Percentiles rank a stretch among this genome's conserved stretches.
Evolutionary conservation across 2,113 vertebrate species (phyloP).

Genomic region (Urocolius indicus): DNA sequence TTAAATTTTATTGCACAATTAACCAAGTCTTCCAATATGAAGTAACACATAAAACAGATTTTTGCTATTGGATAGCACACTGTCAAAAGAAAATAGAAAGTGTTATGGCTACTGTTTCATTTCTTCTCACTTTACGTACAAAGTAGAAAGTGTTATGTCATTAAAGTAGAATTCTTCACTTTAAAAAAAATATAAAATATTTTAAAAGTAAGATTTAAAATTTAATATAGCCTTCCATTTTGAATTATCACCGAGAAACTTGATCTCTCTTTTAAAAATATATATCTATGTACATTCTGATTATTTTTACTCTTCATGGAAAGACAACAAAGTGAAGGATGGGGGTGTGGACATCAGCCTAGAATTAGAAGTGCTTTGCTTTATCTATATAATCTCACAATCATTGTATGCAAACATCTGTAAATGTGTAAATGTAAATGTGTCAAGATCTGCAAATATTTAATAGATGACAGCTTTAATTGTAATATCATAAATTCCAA

Average conservation of each 20-base stretch:
- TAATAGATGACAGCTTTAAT: slow-evolving; percentile 49
- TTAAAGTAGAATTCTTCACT: not conserved
- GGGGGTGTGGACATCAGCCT: not conserved
- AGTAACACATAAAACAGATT: not conserved
- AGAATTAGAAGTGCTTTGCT: not conserved
- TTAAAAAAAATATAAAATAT: not conserved
- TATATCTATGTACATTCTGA: not conserved
- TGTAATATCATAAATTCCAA: slow-evolving; percentile 28
- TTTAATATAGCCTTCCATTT: not conserved
- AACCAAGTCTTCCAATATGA: not conserved
- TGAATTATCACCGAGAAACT: not conserved
- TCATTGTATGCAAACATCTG: slow-evolving; percentile 41
- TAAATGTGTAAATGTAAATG: no score
- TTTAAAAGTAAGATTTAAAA: not conserved
- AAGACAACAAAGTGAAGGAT: not conserved
- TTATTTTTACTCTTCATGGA: not conserved
- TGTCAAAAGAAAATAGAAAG: not conserved
- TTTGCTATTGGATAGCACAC: not conserved
- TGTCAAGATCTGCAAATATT: slow-evolving; percentile 33
- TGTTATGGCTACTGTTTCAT: not conserved
- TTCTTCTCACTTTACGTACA: not conserved
- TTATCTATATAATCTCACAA: slow-evolving; percentile 13
- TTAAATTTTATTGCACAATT: not conserved
- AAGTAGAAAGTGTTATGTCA: not conserved
- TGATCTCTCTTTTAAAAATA: not conserved